Conservation (phyloP, 2,888 invertebrate species). For the Ephialtes manifestator region DNA sequence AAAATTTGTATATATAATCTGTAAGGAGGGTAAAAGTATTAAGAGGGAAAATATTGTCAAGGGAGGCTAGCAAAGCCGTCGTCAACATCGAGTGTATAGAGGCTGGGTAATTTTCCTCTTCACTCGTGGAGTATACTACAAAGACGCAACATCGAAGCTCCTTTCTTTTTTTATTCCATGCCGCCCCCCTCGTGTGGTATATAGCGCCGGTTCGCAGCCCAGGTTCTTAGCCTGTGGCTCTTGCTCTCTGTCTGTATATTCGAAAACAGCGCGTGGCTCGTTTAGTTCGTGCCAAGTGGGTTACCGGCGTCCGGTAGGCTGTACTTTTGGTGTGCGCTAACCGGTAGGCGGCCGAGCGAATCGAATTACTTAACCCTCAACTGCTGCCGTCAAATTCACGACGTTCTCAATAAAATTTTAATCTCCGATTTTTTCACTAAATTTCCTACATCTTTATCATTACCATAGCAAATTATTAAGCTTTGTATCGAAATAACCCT, state of each 20-base stretch:
- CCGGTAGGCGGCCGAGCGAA: conserved; percentile 23
- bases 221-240: not conserved
- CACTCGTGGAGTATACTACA: not conserved
- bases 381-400: not conserved
- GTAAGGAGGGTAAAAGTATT: not conserved
- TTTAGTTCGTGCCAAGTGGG: conserved; percentile 75
- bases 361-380: conserved; percentile 34
- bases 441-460: too few species aligned
- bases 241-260: not conserved
- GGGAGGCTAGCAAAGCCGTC: not conserved
- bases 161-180: conserved; percentile 1
- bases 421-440: not conserved
- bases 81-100: not conserved
- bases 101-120: conserved; percentile 29
- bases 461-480: too few species aligned
- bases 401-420: not conserved
- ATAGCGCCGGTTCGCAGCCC: not conserved
- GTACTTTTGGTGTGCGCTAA: conserved; percentile 14
- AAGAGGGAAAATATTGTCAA: not conserved
- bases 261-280: conserved; percentile 49
- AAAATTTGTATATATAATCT: not conserved
- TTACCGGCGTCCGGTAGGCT: conserved; percentile 67
- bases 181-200: not conserved
- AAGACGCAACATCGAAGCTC: conserved; percentile 13
- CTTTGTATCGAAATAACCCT: too few species aligned